Evolutionary conservation across 2,888 invertebrate genomes (phyloP).

Genomic region (Pachycephus smyrnensis): DNA sequence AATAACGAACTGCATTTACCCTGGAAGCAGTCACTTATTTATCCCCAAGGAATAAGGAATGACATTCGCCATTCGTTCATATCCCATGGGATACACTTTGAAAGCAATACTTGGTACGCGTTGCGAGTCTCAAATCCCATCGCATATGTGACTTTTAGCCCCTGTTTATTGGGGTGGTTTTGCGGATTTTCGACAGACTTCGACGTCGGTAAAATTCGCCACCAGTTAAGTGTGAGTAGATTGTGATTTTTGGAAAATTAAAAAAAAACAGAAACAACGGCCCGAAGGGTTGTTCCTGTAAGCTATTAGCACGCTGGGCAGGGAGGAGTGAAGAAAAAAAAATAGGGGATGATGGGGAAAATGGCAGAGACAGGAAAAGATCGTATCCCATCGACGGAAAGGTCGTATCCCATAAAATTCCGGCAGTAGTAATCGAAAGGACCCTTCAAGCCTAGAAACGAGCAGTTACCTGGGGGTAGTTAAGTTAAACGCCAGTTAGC

Average conservation of each 20-base stretch:
- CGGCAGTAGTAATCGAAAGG: slow-evolving; percentile 62
- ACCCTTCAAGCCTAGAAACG: slow-evolving; percentile 64
- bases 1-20: slow-evolving; percentile 54
- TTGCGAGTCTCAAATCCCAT: slow-evolving; percentile 44
- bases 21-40: slow-evolving; percentile 57
- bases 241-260: neutral
- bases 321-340: neutral
- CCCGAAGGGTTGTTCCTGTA: neutral
- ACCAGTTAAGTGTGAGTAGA: neutral
- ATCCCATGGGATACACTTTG: slow-evolving; percentile 54
- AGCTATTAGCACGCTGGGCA: neutral
- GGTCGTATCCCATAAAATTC: slow-evolving; percentile 59
- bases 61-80: slow-evolving; percentile 52
- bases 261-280: neutral
- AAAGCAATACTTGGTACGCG: slow-evolving; percentile 60
- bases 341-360: neutral
- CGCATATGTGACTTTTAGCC: slow-evolving; percentile 55
- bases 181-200: slow-evolving; percentile 31
- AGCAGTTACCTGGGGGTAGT: slow-evolving; percentile 64
- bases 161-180: slow-evolving; percentile 16
- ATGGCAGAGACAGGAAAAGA: neutral
- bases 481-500: slow-evolving; percentile 67
- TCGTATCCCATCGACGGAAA: neutral
- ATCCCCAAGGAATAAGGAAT: slow-evolving; percentile 58
- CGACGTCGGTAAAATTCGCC: neutral